Conservation (phyloP, 2,797 vertebrate genomes). For the Mormyrus proboscirostris region DNA sequence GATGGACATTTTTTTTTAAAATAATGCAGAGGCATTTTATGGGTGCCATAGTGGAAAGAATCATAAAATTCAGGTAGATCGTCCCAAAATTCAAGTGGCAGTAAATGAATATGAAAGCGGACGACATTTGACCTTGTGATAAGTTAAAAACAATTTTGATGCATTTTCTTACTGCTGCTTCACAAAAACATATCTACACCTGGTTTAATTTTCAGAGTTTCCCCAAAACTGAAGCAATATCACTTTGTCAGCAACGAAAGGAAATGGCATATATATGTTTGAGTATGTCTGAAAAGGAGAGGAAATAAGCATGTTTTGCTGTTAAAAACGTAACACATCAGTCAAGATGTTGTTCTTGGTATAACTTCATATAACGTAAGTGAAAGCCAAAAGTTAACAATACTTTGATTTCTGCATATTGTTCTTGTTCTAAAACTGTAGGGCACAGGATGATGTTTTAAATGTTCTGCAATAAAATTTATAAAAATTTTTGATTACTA, state of each 20-base stretch:
- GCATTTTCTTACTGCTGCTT: no score
- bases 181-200: no score
- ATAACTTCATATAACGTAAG: not conserved
- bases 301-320: not conserved
- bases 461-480: not conserved
- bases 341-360: not conserved
- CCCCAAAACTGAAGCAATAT: not conserved
- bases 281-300: not conserved
- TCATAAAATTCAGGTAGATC: no score
- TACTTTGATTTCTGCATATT: not conserved
- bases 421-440: not conserved
- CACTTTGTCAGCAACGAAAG: not conserved
- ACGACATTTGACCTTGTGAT: no score
- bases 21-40: no score
- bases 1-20: no score
- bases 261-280: not conserved
- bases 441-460: not conserved
- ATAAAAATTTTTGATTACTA: not conserved
- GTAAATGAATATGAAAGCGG: no score
- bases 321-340: not conserved
- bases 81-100: no score
- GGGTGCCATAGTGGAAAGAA: no score
- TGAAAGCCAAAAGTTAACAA: not conserved
- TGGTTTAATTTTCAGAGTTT: no score
- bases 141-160: no score